A percentile compares a stretch with the other conserved stretches of the same genome.
Evolutionary conservation across 2,888 invertebrate species (phyloP).

Genomic region (Bhutanitis thaidina): DNA sequence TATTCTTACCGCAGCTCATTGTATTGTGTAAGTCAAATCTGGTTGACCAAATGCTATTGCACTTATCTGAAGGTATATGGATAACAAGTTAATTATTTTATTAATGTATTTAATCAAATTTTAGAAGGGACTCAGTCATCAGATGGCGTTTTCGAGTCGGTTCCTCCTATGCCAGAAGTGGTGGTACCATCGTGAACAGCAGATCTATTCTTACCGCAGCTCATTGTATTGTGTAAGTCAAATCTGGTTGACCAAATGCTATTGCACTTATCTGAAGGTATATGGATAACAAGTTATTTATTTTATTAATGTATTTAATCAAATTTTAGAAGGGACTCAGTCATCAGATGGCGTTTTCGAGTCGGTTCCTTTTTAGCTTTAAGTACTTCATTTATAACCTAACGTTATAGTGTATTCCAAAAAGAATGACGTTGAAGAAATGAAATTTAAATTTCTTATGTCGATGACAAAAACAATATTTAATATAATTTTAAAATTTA

Average conservation of each 20-base stretch:
- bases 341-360: slow-evolving; percentile 8
- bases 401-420: too few relatives aligned
- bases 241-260: background rate
- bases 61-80: too few relatives aligned
- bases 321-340: slow-evolving; percentile 17
- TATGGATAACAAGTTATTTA: too few relatives aligned
- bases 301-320: too few relatives aligned
- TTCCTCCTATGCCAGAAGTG: slow-evolving; percentile 29
- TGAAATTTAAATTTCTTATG: too few relatives aligned
- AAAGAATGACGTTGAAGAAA: too few relatives aligned
- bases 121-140: slow-evolving; percentile 15
- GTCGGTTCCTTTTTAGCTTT: slow-evolving; percentile 22
- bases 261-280: too few relatives aligned
- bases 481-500: too few relatives aligned
- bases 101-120: slow-evolving; percentile 1
- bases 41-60: too few relatives aligned
- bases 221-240: slow-evolving; percentile 39
- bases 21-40: slow-evolving; percentile 32
- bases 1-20: slow-evolving; percentile 44
- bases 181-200: slow-evolving; percentile 38
- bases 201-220: slow-evolving; percentile 41
- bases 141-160: slow-evolving; percentile 38
- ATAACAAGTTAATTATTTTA: too few relatives aligned
- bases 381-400: slow-evolving; percentile 29
- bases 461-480: too few relatives aligned